A percentile compares a stretch with the other conserved stretches of the same genome.
phyloP scores from a whole-genome alignment of 2,113 vertebrate species.

The Chionodraco myersi region DNA sequence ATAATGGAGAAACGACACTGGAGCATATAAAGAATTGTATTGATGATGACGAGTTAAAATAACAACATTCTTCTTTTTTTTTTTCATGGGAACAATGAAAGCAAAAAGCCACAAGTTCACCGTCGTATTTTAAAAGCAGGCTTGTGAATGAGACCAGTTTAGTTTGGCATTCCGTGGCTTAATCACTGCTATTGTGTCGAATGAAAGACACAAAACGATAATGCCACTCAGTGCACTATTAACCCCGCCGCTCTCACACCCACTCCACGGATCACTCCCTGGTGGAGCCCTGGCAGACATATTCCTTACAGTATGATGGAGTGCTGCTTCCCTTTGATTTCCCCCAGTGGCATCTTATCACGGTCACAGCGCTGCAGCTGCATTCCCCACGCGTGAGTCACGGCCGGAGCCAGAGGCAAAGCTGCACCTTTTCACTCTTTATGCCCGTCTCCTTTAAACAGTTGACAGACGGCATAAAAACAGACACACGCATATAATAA shows the following conservation, averaged over 20 bases:
- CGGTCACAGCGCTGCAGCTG: constrained; percentile 60
- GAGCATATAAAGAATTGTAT: not conserved
- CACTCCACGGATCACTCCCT: constrained; percentile 53
- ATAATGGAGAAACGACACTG: constrained; percentile 13
- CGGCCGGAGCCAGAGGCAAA: constrained; percentile 47
- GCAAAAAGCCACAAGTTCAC: constrained; percentile 22
- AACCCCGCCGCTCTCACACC: constrained; percentile 64
- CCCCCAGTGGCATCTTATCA: constrained; percentile 79
- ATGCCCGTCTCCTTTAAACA: constrained; percentile 28
- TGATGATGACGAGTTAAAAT: constrained; percentile 6
- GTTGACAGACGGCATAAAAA: constrained; percentile 33
- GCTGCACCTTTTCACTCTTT: constrained; percentile 67
- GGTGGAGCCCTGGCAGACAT: constrained; percentile 44
- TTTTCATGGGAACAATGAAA: constrained; percentile 27
- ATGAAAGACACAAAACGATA: constrained; percentile 61
- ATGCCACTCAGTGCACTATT: constrained; percentile 53
- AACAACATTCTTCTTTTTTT: constrained; percentile 10
- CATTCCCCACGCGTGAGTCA: constrained; percentile 81
- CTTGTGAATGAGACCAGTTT: constrained; percentile 27
- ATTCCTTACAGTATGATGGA: constrained; percentile 71
- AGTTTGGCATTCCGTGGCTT: constrained; percentile 39
- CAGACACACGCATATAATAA: constrained; percentile 29
- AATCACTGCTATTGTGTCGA: constrained; percentile 60
- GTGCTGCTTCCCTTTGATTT: constrained; percentile 62
- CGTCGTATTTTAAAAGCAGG: constrained; percentile 12